Percentiles rank a stretch among this genome's conserved stretches.
Conservation (phyloP, 2,113 vertebrate species). For the Elgaria multicarinata region DNA sequence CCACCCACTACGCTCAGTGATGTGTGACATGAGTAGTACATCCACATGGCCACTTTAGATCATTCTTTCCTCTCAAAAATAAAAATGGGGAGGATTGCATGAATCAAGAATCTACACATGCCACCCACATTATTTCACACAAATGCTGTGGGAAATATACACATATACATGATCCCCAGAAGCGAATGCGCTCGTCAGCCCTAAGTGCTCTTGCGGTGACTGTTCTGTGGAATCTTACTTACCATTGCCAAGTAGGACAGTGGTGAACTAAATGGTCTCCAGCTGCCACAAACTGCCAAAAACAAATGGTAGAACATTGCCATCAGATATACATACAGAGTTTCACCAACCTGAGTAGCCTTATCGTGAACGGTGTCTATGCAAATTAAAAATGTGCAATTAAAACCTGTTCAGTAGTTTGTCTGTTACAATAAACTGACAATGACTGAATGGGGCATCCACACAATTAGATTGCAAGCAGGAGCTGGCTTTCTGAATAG, state of each 20-base stretch:
- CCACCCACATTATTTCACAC: neutral
- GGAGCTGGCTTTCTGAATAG: neutral
- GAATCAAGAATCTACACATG: neutral
- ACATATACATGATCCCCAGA: neutral
- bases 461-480: neutral
- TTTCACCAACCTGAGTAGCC: neutral
- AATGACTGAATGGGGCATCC: neutral
- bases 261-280: constrained; percentile 98
- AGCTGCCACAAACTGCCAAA: constrained; percentile 91
- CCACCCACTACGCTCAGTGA: neutral
- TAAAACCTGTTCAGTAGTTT: neutral
- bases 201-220: neutral
- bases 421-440: neutral
- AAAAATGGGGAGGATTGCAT: neutral
- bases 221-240: constrained; percentile 66
- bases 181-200: neutral
- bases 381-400: neutral
- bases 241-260: constrained; percentile 99
- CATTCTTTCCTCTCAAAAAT: neutral
- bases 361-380: neutral
- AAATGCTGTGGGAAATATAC: neutral
- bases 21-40: neutral
- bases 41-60: neutral
- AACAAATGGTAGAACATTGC: constrained; percentile 30
- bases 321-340: constrained; percentile 22